Base-by-base conservation (phyloP, 2,888 invertebrate species). In the Achlya flavicornis region DNA sequence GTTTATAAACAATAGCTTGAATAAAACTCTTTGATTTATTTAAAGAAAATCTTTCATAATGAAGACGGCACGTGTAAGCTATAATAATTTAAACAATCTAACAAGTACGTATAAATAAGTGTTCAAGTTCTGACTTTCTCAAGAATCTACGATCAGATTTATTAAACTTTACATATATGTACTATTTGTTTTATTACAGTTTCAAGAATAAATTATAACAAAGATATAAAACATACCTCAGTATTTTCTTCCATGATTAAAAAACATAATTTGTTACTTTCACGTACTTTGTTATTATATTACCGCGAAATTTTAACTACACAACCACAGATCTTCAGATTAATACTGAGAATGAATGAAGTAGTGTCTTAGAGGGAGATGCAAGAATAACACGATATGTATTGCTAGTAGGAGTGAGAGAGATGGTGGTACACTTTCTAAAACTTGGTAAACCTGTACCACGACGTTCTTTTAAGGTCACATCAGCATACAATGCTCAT, bases 401-500 rank as follows among this genome's bases (percentile, higher is more conserved):
- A 19, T 59, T 48, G 43, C 7, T 41, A 12, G 7, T 16, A 59
- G n/a, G 82, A 66, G 75, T 14, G 82, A 88, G 63, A 48, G 83
- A 80, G 89, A 84, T 63, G 65, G 71, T 32, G 16, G 64, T 4
- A 60, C 65, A 91, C 93, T 93, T 93, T 93, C 93, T 93, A 92
- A 92, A 88, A 84, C 79, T 79, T 79, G 77, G 74, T 75, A 74
- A 83, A 78, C 80, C 71, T 69, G 78, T 80, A 74, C 76, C 68
- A 74, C 74, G 71, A 75, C 66, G 66, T 76, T 79, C 83, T 87
- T 89, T 88, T 91, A 91, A 90, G 93, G 93, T 92, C 92, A 92
- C 88, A 92, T 91, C 90, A 83, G 70, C 74, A 77, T 78, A 75
- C 62, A 53, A 53, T 53, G 53, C 53, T 16, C 19, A 38, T 60